phyloP scores from a whole-genome alignment of 2,888 invertebrate genomes.

The Eristalinus aeneus region DNA sequence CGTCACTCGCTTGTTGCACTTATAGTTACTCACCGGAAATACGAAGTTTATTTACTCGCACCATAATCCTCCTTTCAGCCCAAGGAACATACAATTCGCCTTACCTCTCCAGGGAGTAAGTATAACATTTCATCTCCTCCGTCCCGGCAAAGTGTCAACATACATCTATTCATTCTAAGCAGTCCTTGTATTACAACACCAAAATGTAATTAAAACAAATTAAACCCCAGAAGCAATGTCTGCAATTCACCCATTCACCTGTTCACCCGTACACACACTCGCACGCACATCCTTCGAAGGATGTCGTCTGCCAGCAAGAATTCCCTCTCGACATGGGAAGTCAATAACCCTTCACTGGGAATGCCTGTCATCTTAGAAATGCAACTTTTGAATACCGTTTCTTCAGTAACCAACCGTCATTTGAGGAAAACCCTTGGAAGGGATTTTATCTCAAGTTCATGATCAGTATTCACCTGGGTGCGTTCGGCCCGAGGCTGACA shows the following conservation, averaged over 20 bases:
- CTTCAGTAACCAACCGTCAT: constrained; percentile 3
- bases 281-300: background rate
- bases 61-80: too few species aligned
- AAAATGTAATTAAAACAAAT: background rate
- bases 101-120: background rate
- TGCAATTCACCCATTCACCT: background rate
- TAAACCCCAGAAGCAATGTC: background rate
- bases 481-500: background rate
- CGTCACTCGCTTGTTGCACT: too few species aligned
- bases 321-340: constrained; percentile 9
- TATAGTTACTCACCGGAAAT: too few species aligned
- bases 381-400: constrained; percentile 9
- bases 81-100: background rate
- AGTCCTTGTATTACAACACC: background rate
- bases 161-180: background rate
- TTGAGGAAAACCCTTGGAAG: constrained; percentile 10
- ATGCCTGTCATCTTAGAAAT: constrained; percentile 38
- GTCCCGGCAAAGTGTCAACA: background rate
- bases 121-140: background rate
- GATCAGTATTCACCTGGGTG: constrained; percentile 30
- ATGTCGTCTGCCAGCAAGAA: constrained; percentile 7
- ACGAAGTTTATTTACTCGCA: too few species aligned
- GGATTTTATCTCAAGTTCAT: constrained; percentile 62
- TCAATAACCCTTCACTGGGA: constrained; percentile 48
- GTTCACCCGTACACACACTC: too few species aligned